Evolutionary conservation across 2,888 invertebrate genomes (phyloP).

Genomic region (Rosalia funebris): DNA sequence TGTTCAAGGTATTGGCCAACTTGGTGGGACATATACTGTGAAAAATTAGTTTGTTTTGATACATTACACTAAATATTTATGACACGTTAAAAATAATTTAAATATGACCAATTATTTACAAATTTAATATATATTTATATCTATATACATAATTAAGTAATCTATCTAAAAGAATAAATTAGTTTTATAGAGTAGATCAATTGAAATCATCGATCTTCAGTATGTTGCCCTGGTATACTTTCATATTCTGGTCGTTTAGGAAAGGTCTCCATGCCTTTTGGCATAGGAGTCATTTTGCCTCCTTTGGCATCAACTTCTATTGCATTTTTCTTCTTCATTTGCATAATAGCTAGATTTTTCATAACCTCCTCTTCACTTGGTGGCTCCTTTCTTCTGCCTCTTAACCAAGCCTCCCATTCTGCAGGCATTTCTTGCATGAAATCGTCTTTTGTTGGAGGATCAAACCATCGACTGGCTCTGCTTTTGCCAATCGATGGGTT

Average conservation of each 20-base stretch:
- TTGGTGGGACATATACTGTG: too few species aligned
- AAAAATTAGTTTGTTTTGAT: too few species aligned
- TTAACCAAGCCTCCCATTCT: constrained; percentile 91
- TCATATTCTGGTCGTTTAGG: constrained; percentile 68
- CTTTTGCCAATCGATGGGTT: constrained; percentile 74
- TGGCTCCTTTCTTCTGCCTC: constrained; percentile 69
- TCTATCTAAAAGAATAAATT: too few species aligned
- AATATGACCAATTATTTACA: too few species aligned
- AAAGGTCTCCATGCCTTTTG: constrained; percentile 62
- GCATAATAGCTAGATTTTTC: constrained; percentile 75
- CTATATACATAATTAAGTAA: too few species aligned
- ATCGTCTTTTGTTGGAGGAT: constrained; percentile 71
- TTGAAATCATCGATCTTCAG: neutral
- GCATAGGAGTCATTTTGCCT: constrained; percentile 64
- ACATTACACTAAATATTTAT: too few species aligned
- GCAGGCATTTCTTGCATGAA: constrained; percentile 81
- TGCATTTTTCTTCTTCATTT: constrained; percentile 81
- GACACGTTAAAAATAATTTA: too few species aligned
- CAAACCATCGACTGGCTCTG: constrained; percentile 77
- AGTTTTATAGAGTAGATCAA: too few species aligned
- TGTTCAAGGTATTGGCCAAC: too few species aligned
- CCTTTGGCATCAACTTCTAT: constrained; percentile 73
- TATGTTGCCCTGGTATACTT: constrained; percentile 60
- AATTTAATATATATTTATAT: too few species aligned
- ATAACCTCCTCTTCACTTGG: constrained; percentile 80